Conservation (phyloP, 2,113 vertebrate species). For the Paratilapia polleni region DNA sequence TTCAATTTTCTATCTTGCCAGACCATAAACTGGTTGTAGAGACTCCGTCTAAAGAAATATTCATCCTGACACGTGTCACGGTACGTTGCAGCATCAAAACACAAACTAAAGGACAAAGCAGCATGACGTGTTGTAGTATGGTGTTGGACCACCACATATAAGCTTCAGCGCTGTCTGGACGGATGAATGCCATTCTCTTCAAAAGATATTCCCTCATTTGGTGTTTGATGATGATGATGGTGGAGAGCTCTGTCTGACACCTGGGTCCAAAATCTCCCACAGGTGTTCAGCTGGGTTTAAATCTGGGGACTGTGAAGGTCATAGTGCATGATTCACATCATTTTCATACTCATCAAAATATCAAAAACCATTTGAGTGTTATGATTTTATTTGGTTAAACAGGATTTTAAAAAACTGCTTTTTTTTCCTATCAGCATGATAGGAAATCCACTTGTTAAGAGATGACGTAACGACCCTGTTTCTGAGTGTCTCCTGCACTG, state of each 20-base stretch:
- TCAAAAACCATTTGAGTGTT: accelerated
- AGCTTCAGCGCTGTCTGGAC: neutral
- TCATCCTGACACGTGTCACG: accelerated
- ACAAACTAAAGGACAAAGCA: neutral
- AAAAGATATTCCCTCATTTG: neutral
- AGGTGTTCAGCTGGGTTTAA: neutral
- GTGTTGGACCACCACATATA: neutral
- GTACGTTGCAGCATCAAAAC: neutral
- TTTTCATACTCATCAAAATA: too few relatives aligned
- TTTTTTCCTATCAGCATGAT: too few relatives aligned
- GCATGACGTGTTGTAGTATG: neutral
- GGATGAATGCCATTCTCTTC: neutral
- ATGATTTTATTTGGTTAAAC: neutral
- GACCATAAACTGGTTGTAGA: neutral
- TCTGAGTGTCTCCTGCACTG: too few relatives aligned
- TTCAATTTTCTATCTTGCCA: neutral
- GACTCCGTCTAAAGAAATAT: neutral
- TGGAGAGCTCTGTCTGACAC: neutral
- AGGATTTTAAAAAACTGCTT: accelerated
- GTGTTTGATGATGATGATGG: neutral
- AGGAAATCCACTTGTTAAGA: too few relatives aligned
- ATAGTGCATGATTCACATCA: too few relatives aligned
- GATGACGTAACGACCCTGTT: too few relatives aligned
- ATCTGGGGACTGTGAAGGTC: too few relatives aligned
- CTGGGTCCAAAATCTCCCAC: too few relatives aligned